A percentile compares a stretch with the other conserved stretches of the same genome.
phyloP scores from a whole-genome alignment of 2,888 invertebrate genomes.

The Drosophila helvetica region DNA sequence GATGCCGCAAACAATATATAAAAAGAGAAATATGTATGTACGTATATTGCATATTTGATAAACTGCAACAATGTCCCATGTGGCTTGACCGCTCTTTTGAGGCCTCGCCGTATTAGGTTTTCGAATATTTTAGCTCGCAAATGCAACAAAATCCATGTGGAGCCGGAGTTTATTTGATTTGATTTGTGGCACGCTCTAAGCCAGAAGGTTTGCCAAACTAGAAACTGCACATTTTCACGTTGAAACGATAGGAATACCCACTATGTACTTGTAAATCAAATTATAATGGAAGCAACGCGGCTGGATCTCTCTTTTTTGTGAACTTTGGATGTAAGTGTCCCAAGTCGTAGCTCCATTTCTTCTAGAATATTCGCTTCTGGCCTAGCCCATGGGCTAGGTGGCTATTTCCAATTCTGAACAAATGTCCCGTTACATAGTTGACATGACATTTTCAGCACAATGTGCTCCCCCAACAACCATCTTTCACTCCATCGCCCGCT shows the following conservation, averaged over 20 bases:
- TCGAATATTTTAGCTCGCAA: conserved; percentile 36
- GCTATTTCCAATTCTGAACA: no score
- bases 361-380: no score
- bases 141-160: conserved; percentile 41
- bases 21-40: background rate
- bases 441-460: background rate
- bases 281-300: background rate
- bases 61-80: conserved; percentile 30
- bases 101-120: conserved; percentile 29
- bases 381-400: no score
- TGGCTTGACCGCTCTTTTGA: conserved; percentile 17
- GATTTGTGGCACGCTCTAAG: conserved; percentile 29
- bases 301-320: background rate
- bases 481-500: conserved; percentile 1
- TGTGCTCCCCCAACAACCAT: background rate
- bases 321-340: no score
- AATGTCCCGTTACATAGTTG: no score
- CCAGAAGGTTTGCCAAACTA: background rate
- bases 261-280: background rate
- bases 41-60: conserved; percentile 32
- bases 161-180: conserved; percentile 32
- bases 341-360: background rate
- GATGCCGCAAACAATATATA: background rate
- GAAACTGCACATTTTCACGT: background rate
- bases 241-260: background rate